Conservation (phyloP, 2,113 vertebrate species). For the Rutilus rutilus region DNA sequence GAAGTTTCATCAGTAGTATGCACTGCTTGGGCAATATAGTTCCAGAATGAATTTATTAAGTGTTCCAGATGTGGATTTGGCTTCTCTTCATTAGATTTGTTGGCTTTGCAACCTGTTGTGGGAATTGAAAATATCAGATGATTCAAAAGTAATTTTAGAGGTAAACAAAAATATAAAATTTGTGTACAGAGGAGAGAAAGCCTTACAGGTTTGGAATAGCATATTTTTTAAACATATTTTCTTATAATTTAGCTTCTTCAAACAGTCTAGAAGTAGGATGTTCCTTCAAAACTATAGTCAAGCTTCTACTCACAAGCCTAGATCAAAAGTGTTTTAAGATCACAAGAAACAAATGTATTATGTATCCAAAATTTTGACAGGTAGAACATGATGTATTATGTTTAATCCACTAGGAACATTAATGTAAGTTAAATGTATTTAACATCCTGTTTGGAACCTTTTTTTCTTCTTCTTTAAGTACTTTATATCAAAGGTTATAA, state of each 20-base stretch:
- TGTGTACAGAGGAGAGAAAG: background rate
- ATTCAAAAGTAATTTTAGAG: background rate
- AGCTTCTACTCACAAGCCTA: background rate
- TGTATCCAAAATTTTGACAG: background rate
- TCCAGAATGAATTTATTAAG: constrained; percentile 44
- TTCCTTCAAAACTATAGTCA: background rate
- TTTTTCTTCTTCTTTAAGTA: background rate
- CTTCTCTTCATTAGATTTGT: constrained; percentile 62
- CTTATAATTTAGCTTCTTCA: background rate
- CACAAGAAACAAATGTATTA: background rate
- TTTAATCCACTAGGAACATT: background rate
- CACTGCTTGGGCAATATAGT: background rate
- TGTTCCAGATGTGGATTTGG: constrained; percentile 54
- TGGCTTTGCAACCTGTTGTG: constrained; percentile 58
- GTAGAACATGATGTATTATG: background rate
- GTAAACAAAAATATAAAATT: too few relatives aligned
- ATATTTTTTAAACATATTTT: background rate
- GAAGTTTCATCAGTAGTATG: background rate
- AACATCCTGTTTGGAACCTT: background rate
- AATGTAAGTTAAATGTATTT: background rate
- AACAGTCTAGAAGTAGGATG: background rate
- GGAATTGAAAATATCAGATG: background rate
- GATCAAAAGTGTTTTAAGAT: background rate
- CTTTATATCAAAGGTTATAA: background rate
- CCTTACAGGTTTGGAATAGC: background rate